Evolutionary conservation across 1,140 invertebrate species (phyloP).

Genomic region (Brachionus manjavacas): DNA sequence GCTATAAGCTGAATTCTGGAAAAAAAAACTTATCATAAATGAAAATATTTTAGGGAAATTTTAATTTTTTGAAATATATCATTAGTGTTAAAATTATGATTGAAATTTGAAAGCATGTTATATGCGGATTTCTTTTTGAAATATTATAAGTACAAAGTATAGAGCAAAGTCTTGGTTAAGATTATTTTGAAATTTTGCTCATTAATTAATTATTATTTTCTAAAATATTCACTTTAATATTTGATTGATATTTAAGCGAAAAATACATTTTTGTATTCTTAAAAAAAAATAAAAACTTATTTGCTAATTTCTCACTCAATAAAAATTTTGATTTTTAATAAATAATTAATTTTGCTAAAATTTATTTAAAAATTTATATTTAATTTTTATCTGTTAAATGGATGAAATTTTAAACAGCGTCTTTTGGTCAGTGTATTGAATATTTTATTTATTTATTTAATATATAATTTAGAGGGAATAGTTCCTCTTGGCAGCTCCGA

Average conservation of each 20-base stretch:
- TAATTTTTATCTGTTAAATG: too few relatives aligned
- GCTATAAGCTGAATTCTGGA: neutral
- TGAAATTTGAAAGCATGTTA: slow-evolving; percentile 4
- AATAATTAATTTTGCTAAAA: too few relatives aligned
- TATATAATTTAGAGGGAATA: too few relatives aligned
- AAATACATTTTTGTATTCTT: neutral
- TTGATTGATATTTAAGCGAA: neutral
- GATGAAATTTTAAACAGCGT: too few relatives aligned
- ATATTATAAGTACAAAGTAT: neutral
- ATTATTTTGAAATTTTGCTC: neutral
- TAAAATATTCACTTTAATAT: neutral
- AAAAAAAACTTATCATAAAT: neutral
- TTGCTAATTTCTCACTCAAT: too few relatives aligned
- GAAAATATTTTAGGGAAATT: neutral
- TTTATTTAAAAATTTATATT: too few relatives aligned
- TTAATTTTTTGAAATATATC: neutral
- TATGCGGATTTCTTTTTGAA: neutral
- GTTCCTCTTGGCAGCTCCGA: too few relatives aligned
- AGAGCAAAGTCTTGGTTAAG: neutral
- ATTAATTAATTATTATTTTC: neutral
- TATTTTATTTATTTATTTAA: too few relatives aligned
- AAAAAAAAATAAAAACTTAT: too few relatives aligned
- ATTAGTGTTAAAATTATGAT: neutral
- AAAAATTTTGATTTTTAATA: too few relatives aligned
- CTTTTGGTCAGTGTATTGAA: too few relatives aligned